Evolutionary conservation across 2,888 invertebrate genomes (phyloP).

Genomic region (Sinopyrophorus schimmeli): DNA sequence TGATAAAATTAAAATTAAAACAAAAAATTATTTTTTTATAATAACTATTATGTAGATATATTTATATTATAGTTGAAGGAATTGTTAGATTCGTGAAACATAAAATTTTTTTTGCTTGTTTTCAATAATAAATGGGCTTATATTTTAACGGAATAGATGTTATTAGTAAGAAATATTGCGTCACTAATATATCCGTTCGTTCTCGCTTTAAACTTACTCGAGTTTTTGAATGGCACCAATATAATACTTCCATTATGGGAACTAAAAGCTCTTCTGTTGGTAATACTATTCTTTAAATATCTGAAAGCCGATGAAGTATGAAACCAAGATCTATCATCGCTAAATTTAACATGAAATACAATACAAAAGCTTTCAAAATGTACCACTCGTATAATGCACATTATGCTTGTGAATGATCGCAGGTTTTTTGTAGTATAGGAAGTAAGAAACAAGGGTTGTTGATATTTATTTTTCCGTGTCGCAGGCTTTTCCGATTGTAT

Average conservation of each 20-base stretch:
- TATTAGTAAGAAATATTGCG: slow-evolving; percentile 2
- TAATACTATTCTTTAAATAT: slow-evolving; percentile 10
- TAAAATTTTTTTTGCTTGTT: too few relatives aligned
- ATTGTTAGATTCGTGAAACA: too few relatives aligned
- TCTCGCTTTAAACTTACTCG: slow-evolving; percentile 11
- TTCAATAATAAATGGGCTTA: too few relatives aligned
- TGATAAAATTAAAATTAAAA: too few relatives aligned
- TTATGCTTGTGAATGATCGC: background rate
- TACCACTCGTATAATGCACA: slow-evolving; percentile 9
- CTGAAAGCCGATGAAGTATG: slow-evolving; percentile 10
- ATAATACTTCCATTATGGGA: slow-evolving; percentile 11
- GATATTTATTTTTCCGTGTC: too few relatives aligned
- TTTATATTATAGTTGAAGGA: too few relatives aligned
- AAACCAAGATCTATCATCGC: slow-evolving; percentile 4
- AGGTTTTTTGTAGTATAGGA: too few relatives aligned
- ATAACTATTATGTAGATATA: too few relatives aligned
- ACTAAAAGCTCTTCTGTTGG: slow-evolving; percentile 6
- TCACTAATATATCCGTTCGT: slow-evolving; percentile 5
- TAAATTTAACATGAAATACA: background rate
- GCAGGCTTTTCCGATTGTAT: too few relatives aligned
- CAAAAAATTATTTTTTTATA: too few relatives aligned
- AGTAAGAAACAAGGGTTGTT: too few relatives aligned
- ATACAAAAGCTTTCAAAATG: slow-evolving; percentile 10
- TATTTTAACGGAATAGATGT: slow-evolving; percentile 3
- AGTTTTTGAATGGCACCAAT: slow-evolving; percentile 15